Evolutionary conservation across 2,888 invertebrate species (phyloP).

Genomic region (Megalurothrips usitatus): DNA sequence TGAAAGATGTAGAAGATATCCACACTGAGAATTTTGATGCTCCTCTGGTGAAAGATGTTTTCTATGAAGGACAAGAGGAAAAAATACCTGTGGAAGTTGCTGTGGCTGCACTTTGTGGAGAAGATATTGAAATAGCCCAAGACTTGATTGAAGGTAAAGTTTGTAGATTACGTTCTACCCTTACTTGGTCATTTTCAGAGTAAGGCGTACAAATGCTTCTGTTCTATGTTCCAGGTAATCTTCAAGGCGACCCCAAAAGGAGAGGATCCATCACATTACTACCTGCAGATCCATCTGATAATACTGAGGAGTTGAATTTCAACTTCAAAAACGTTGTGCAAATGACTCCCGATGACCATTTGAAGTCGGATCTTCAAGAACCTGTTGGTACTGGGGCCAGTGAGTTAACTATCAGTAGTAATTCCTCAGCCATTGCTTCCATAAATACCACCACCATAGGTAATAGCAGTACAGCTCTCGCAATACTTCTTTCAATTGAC

Average conservation of each 20-base stretch:
- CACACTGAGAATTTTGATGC: background rate
- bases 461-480: too few species aligned
- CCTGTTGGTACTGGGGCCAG: too few species aligned
- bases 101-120: background rate
- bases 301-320: background rate
- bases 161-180: background rate
- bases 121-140: conserved; percentile 4
- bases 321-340: background rate
- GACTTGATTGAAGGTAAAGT: conserved; percentile 6
- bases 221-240: background rate
- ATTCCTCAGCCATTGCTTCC: too few species aligned
- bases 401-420: too few species aligned
- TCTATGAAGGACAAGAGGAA: background rate
- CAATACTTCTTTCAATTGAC: too few species aligned
- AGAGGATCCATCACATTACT: background rate
- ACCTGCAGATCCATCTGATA: background rate
- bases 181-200: background rate
- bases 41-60: background rate
- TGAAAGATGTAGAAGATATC: background rate
- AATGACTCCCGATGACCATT: too few species aligned
- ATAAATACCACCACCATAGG: too few species aligned
- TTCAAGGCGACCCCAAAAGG: background rate
- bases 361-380: too few species aligned
- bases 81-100: background rate
- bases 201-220: background rate